Conservation (phyloP, 1,140 invertebrate species). For the Drosophila melanogaster region Release_6_plus_ISO1_MT NT_033777.3:12798501-12799000, state of each 20-base stretch:
- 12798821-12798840: constrained; percentile 83
- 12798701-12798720: constrained; percentile 1
- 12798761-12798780: constrained; percentile 32
- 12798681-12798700: not conserved
- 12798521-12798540: constrained; percentile 47
- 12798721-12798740: constrained; percentile 15
- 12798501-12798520: constrained; percentile 3
- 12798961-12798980: constrained; percentile 15
- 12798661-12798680: constrained; percentile 67
- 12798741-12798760: constrained; percentile 28
- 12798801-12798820: constrained; percentile 65
- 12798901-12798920: constrained; percentile 26
- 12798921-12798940: constrained; percentile 16
- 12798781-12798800: constrained; percentile 6
- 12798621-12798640: constrained; percentile 81
- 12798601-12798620: constrained; percentile 77
- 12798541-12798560: constrained; percentile 77
- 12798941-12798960: constrained; percentile 38
- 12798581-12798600: constrained; percentile 47
- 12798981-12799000: constrained; percentile 8
- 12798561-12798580: constrained; percentile 58
- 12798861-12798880: constrained; percentile 76
- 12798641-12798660: constrained; percentile 82
- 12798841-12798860: constrained; percentile 83
- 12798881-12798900: constrained; percentile 13